These are phyloP conservation scores for Anagyrus pseudococci DNA, from an alignment of 2,888 invertebrate genomes.

Conservation along the genomic window DNA sequence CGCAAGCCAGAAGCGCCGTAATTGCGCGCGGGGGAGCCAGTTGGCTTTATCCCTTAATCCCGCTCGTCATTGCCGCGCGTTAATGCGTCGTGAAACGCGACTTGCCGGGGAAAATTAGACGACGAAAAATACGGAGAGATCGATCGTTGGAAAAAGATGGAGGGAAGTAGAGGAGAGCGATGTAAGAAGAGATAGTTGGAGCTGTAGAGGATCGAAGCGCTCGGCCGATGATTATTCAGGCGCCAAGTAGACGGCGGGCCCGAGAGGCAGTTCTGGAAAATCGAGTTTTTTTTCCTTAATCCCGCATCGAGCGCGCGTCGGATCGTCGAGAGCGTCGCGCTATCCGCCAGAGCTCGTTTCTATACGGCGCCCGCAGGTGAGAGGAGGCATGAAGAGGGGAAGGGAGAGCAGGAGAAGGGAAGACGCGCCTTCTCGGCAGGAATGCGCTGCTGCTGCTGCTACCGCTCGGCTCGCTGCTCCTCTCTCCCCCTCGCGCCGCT, in stretches of 20 bases:
- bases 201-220: background rate
- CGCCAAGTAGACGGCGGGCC: constrained; percentile 4
- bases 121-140: background rate
- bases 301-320: background rate
- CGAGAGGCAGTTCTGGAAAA: constrained; percentile 24
- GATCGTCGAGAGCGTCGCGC: background rate
- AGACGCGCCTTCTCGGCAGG: background rate
- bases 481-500: no score
- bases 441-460: constrained; percentile 1
- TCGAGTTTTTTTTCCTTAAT: constrained; percentile 16
- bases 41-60: no score
- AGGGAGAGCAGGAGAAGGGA: no score
- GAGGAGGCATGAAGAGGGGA: no score
- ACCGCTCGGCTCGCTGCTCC: background rate
- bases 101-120: constrained; percentile 8
- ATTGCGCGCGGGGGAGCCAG: no score
- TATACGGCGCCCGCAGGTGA: no score
- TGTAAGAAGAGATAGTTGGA: background rate
- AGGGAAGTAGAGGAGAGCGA: no score
- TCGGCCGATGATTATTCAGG: constrained; percentile 24
- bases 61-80: background rate
- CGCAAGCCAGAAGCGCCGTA: background rate
- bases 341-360: background rate
- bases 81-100: constrained; percentile 1
- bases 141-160: background rate